Evolutionary conservation across 2,888 invertebrate species (phyloP).

Genomic region (Elmis aenea): DNA sequence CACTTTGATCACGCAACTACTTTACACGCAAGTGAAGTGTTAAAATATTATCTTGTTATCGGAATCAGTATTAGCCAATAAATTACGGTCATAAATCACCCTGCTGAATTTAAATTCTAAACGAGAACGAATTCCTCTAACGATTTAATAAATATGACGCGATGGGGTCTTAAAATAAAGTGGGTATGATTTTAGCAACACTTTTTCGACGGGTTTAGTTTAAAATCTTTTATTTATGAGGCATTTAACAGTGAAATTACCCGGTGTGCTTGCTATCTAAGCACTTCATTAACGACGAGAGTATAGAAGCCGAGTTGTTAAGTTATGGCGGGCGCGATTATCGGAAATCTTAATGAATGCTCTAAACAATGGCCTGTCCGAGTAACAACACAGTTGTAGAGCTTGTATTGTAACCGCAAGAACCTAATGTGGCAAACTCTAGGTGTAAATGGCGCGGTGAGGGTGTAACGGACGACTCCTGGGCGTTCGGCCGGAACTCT

Average conservation of each 20-base stretch:
- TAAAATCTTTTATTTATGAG: constrained; percentile 36
- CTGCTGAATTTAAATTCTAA: constrained; percentile 21
- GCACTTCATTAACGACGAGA: constrained; percentile 40
- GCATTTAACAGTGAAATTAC: constrained; percentile 39
- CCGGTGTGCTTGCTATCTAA: constrained; percentile 38
- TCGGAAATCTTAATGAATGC: constrained; percentile 43
- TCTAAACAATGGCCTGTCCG: constrained; percentile 36
- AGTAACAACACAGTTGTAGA: constrained; percentile 17
- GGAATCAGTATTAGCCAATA: constrained; percentile 19
- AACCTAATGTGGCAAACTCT: constrained; percentile 28
- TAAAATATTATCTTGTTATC: constrained; percentile 33
- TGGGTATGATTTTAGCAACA: too few species aligned
- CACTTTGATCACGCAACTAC: constrained; percentile 18
- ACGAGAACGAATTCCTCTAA: too few species aligned
- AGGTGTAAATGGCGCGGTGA: constrained; percentile 28
- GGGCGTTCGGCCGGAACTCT: constrained; percentile 34
- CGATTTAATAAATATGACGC: too few species aligned
- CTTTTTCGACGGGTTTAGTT: too few species aligned
- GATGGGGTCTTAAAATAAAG: too few species aligned
- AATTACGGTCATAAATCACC: constrained; percentile 25
- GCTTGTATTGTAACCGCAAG: constrained; percentile 25
- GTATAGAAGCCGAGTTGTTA: constrained; percentile 32
- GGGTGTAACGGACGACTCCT: not conserved
- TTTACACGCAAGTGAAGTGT: constrained; percentile 27
- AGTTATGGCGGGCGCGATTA: constrained; percentile 41